A percentile compares a stretch with the other conserved stretches of the same genome.
phyloP scores from a whole-genome alignment of 2,797 vertebrate species.

The Lithobates sylvaticus region DNA sequence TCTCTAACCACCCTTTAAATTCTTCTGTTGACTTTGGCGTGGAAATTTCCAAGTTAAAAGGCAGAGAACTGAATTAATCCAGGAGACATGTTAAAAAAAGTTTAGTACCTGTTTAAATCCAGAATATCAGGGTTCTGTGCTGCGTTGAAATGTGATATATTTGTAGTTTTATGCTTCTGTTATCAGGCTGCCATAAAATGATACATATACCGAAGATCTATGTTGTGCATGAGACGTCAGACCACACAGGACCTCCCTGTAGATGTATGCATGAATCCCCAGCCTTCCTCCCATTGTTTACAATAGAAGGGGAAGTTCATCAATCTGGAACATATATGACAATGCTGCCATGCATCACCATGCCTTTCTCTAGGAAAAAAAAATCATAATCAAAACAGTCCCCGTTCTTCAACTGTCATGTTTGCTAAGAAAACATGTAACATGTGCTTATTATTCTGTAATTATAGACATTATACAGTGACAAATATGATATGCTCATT shows the following conservation, averaged over 20 bases:
- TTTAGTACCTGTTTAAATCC: background rate
- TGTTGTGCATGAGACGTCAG: conserved; percentile 20
- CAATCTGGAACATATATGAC: conserved; percentile 52
- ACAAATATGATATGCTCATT: conserved; percentile 37
- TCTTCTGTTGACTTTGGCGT: background rate
- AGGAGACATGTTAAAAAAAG: background rate
- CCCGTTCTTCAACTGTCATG: conserved; percentile 15
- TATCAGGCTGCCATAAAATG: conserved; percentile 41
- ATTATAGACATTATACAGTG: conserved; percentile 39
- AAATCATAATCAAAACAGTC: background rate
- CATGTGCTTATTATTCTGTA: conserved; percentile 38
- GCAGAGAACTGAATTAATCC: background rate
- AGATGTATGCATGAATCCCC: conserved; percentile 21
- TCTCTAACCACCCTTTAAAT: background rate
- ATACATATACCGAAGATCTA: conserved; percentile 7
- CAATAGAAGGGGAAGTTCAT: conserved; percentile 50
- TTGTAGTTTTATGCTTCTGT: conserved; percentile 12
- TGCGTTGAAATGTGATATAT: background rate
- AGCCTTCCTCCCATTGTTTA: conserved; percentile 26
- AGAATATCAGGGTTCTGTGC: background rate
- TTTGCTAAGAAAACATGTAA: conserved; percentile 20
- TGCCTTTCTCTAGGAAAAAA: conserved; percentile 14
- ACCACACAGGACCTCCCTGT: conserved; percentile 48
- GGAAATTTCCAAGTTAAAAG: background rate
- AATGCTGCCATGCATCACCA: conserved; percentile 40